Base-by-base conservation (phyloP, 2,797 vertebrate genomes). In the Microchirus variegatus region DNA sequence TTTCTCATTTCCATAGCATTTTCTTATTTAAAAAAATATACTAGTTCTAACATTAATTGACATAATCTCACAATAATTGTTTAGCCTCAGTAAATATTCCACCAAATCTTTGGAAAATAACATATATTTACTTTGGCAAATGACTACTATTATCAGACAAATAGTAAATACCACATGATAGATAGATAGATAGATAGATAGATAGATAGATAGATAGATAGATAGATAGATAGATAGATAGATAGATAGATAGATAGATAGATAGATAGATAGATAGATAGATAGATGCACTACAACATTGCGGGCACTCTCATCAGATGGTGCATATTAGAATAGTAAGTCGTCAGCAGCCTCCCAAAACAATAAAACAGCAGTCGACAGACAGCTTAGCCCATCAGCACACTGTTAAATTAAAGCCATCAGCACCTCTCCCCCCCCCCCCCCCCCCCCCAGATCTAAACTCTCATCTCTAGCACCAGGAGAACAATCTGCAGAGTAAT, bases 401-500 rank as follows among this genome's bases (percentile, higher is more conserved):
- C 84, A 86, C 87, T 81, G 87, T 85, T 88, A 89, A 90, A 90
- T 88, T 90, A 90, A 84, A 90, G 83, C 79, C 87, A 90, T 85
- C 87, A 86, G 79, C 82, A 62, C 59, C 77, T 65, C 72, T 53
- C 40, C 72, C 74, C 80, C 86, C 78, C 82, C 71, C n/a, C 77
- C 67, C 72, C 52, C 40, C 72, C 74, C 80, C 86, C 78, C 82
- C 71, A 86, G 85, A 91, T 90, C 89, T 89, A 91, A 90, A 91
- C 89, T 90, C 87, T 90, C 90, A 86, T 91, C 82, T 85, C 89
- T 73, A 89, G 88, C 90, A 92, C 86, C 90, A 90, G 87, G 91
- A 93, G 91, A 91, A 93, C 91, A 91, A 92, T 94, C 91, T 91
- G 87, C 89, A 80, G 83, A 90, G 88, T 91, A 93, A 94, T 94